phyloP scores from a whole-genome alignment of 2,888 invertebrate genomes.

The Ferrisia virgata region DNA sequence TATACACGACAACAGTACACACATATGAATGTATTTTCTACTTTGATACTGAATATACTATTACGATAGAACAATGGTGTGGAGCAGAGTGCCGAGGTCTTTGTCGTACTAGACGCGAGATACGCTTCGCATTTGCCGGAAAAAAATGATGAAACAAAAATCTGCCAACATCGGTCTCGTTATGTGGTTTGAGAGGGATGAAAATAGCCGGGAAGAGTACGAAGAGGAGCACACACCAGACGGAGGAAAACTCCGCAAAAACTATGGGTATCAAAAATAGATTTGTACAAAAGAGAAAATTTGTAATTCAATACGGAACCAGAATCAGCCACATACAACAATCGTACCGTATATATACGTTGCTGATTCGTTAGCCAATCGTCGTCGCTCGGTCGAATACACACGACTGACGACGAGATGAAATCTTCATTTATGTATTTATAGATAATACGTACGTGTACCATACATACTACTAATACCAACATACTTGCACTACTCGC shows the following conservation, averaged over 20 bases:
- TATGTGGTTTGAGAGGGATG: too few relatives aligned
- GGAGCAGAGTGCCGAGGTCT: background rate
- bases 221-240: background rate
- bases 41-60: too few relatives aligned
- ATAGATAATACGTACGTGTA: too few relatives aligned
- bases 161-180: background rate
- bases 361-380: background rate
- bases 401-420: background rate
- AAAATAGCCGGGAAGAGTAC: too few relatives aligned
- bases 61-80: too few relatives aligned
- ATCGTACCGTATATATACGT: too few relatives aligned
- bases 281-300: background rate
- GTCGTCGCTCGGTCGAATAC: background rate
- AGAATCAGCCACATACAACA: background rate
- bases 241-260: too few relatives aligned
- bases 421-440: too few relatives aligned
- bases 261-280: background rate
- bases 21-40: too few relatives aligned
- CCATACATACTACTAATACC: too few relatives aligned
- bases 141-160: background rate
- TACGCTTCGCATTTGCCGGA: background rate
- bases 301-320: background rate
- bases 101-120: background rate
- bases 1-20: too few relatives aligned
- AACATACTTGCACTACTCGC: too few relatives aligned